Evolutionary conservation across 2,797 vertebrate species (phyloP), one percentile per base, ranked within the genome.

Genomic region (Geotrypetes seraphini): DNA sequence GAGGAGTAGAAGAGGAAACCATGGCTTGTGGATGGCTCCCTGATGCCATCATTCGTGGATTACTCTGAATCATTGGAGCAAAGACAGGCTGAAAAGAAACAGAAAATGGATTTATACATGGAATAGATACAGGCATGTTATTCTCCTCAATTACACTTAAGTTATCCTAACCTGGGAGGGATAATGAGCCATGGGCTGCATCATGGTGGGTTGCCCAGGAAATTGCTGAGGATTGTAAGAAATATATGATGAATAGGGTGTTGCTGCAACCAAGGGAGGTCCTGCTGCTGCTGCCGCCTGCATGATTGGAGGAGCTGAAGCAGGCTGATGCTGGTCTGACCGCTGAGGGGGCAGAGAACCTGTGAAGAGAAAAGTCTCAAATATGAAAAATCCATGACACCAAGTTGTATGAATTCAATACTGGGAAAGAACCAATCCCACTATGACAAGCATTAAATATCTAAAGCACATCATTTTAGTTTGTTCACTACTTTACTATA

Each of bases 171-270:
- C 88, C 86, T 88, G 89, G 37, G 86, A 89, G 7, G 85, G 73
- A 43, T 92, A 93, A 28, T 89, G 84, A 2, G 86, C 56, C 88
- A 95, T 91, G 35, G 89, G 73, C 60, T 89, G 87, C 65, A 93
- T 82, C 77, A 93, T 88, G 48, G 88, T 76, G 3, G 75, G 78
- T 37, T 79, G 75, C 28, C 71, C 70, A 2, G 75, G 61, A 36
- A 75, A 79, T 39, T 81, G 75, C 59, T 78, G 78, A 3, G 75
- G 74, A 57, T 75, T 88, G 55, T 92, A 94, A 47, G 88, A 88
- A 42, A 93, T 85, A 64, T 92, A 92, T 17, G 86, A 82, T 42
- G 87, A 88, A 3, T 88, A 78, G 16, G 91, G 91, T 3, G 86
- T 88, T 4, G 89, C 89, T 1, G 91, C 88, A 33, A 92, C 88